Evolutionary conservation across 35 echinoderm and acorn worm genomes (phyloP).

Genomic region (Ophioderma brevispina): DNA sequence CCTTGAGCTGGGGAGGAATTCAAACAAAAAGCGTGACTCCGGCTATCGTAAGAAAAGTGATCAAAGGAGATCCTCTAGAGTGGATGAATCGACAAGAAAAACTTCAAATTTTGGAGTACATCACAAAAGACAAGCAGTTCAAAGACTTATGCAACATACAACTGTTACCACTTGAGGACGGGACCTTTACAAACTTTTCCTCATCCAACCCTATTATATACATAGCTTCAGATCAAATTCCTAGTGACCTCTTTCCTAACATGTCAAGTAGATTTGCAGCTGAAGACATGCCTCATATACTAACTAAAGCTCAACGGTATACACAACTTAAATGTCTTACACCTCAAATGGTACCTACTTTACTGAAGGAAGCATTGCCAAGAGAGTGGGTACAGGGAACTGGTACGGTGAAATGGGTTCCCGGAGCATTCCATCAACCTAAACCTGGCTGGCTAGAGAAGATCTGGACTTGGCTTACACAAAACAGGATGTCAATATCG

Average conservation of each 20-base stretch:
- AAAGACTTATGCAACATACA: constrained; percentile 19
- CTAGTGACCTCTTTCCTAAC: constrained; percentile 9
- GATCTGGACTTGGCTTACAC: constrained; percentile 18
- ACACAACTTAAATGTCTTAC: constrained; percentile 13
- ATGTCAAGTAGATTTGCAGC: background rate
- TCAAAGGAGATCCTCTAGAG: constrained; percentile 13
- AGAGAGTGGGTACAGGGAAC: background rate
- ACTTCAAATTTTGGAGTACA: constrained; percentile 45
- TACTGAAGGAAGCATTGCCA: background rate
- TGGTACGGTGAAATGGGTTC: background rate
- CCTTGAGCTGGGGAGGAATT: background rate
- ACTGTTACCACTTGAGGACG: constrained; percentile 55
- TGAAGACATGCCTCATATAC: background rate
- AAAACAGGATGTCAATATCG: background rate
- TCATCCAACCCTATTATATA: background rate
- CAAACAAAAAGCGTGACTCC: constrained; percentile 15
- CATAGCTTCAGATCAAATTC: constrained; percentile 4
- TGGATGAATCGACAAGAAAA: constrained; percentile 38
- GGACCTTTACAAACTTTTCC: constrained; percentile 26
- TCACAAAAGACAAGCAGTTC: constrained; percentile 11
- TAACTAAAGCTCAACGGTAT: background rate
- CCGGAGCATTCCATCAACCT: constrained; percentile 9
- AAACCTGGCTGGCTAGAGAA: background rate
- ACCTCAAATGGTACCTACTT: background rate
- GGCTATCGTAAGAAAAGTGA: background rate